phyloP scores from a whole-genome alignment of 2,888 invertebrate genomes.

The Loripinus fragilis region DNA sequence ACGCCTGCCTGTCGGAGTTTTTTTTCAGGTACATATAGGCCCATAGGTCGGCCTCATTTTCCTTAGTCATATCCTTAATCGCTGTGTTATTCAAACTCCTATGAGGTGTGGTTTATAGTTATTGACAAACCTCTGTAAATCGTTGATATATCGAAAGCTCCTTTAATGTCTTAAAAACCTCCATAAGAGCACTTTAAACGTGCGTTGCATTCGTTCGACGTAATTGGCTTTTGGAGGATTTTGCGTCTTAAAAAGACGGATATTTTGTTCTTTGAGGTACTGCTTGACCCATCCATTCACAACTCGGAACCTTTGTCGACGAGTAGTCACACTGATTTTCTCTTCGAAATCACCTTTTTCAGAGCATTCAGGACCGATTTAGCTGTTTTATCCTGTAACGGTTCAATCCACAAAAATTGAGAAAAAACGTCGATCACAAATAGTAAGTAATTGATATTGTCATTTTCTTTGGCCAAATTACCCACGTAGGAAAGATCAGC shows the following conservation, averaged over 20 bases:
- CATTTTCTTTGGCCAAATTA: too few species aligned
- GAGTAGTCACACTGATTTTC: neutral
- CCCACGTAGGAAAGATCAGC: too few species aligned
- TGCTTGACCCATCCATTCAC: conserved; percentile 11
- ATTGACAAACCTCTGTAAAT: conserved; percentile 14
- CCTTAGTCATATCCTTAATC: neutral
- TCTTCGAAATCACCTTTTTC: neutral
- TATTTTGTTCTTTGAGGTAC: neutral
- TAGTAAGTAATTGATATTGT: too few species aligned
- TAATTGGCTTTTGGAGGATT: conserved; percentile 12
- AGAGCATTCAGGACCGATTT: neutral
- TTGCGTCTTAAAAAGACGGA: conserved; percentile 11
- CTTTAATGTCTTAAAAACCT: conserved; percentile 9
- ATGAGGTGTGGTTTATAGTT: conserved; percentile 21
- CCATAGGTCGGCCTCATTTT: conserved; percentile 30
- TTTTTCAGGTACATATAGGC: conserved; percentile 3
- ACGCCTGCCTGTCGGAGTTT: too few species aligned
- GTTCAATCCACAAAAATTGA: too few species aligned
- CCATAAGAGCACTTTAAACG: conserved; percentile 1
- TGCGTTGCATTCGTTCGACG: neutral
- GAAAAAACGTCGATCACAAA: too few species aligned
- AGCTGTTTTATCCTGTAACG: too few species aligned
- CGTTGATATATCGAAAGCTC: conserved; percentile 25
- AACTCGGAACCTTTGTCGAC: neutral
- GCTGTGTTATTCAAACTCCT: neutral